A percentile compares a stretch with the other conserved stretches of the same genome.
phyloP scores from a whole-genome alignment of 2,888 invertebrate species.

The Exephanes ischioxanthus region DNA sequence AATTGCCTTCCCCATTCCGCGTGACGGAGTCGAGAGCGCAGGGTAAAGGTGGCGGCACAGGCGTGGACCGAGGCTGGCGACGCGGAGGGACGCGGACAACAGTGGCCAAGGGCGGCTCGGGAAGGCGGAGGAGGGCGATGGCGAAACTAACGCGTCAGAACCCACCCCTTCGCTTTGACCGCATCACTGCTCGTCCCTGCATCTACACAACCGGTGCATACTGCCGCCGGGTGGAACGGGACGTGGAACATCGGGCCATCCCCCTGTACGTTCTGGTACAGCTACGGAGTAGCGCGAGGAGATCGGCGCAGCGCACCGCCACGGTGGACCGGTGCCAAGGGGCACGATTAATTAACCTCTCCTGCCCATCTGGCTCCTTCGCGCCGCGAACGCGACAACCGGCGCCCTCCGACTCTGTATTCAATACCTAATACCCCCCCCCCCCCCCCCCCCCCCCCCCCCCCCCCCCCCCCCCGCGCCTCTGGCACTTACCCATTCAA shows the following conservation, averaged over 20 bases:
- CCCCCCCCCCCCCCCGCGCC: too few relatives aligned
- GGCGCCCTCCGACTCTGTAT: slow-evolving; percentile 48
- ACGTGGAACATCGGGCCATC: slow-evolving; percentile 35
- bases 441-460: neutral
- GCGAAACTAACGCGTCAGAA: slow-evolving; percentile 55
- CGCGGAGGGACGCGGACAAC: neutral
- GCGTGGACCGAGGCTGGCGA: neutral
- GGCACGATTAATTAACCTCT: slow-evolving; percentile 80
- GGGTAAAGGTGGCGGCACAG: neutral
- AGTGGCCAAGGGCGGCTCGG: neutral
- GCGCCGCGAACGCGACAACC: slow-evolving; percentile 51
- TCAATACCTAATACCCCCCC: slow-evolving; percentile 45
- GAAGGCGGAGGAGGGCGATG: slow-evolving; percentile 20
- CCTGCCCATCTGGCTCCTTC: slow-evolving; percentile 69
- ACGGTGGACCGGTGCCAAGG: slow-evolving; percentile 79
- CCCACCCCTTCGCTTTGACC: slow-evolving; percentile 58
- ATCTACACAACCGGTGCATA: slow-evolving; percentile 33
- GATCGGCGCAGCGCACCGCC: slow-evolving; percentile 30
- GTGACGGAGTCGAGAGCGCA: neutral
- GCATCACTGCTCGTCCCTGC: slow-evolving; percentile 40
- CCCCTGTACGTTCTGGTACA: neutral
- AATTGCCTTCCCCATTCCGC: slow-evolving; percentile 3
- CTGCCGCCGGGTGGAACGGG: slow-evolving; percentile 52
- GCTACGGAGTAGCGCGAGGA: slow-evolving; percentile 4
- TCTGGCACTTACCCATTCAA: slow-evolving; percentile 54